phyloP scores from a whole-genome alignment of 2,797 vertebrate species.

The Enteromius treurensis region DNA sequence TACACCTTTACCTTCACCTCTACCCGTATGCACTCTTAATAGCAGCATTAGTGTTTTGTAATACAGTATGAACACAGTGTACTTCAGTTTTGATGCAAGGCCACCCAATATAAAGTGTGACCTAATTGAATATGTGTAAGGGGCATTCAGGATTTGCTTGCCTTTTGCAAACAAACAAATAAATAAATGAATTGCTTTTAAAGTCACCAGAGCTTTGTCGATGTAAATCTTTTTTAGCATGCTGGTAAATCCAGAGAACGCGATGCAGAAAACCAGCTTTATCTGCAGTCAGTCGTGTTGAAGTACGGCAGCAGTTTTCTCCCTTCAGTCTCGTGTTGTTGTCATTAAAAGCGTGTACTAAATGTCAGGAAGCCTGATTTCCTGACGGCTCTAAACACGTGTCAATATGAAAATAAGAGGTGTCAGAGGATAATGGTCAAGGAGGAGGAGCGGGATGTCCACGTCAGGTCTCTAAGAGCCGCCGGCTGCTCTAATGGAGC shows the following conservation, averaged over 20 bases:
- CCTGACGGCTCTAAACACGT: slow-evolving; percentile 53
- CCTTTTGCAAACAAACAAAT: neutral
- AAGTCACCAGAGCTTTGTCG: neutral
- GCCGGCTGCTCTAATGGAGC: slow-evolving; percentile 73
- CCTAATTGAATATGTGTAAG: neutral
- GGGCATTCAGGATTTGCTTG: neutral
- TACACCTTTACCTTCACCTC: no score
- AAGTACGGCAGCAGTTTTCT: neutral
- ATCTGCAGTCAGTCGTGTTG: neutral
- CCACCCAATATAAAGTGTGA: no score
- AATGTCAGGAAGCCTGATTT: slow-evolving; percentile 25
- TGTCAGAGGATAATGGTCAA: slow-evolving; percentile 74
- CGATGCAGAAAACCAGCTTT: no score
- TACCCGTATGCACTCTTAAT: no score
- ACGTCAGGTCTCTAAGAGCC: slow-evolving; percentile 64
- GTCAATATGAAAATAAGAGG: slow-evolving; percentile 70
- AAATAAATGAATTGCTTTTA: neutral
- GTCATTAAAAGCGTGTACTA: neutral
- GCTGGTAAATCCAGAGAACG: no score
- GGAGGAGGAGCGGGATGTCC: slow-evolving; percentile 69
- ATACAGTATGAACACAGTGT: no score
- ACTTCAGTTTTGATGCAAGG: no score
- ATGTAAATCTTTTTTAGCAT: neutral
- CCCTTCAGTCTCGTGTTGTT: neutral
- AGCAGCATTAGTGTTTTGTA: no score